Evolutionary conservation across 2,888 invertebrate genomes (phyloP).

Genomic region (Ganaspis brasiliensis): DNA sequence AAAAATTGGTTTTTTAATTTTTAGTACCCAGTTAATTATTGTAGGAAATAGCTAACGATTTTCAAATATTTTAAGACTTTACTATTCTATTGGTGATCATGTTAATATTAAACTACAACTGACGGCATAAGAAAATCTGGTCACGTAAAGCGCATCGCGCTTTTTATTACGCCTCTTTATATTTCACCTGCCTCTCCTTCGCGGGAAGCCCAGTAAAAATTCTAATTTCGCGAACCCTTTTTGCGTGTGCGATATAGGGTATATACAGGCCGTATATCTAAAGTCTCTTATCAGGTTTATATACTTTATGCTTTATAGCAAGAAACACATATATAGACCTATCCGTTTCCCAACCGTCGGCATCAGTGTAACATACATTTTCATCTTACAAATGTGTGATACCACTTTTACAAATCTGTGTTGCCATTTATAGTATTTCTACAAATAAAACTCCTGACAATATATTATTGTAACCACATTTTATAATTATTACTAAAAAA

Average conservation of each 20-base stretch:
- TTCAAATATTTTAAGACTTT: too few relatives aligned
- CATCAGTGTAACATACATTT: constrained; percentile 5
- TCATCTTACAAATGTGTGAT: neutral
- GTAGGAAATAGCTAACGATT: too few relatives aligned
- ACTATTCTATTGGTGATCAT: constrained; percentile 21
- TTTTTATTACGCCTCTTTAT: constrained; percentile 59
- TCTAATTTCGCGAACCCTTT: constrained; percentile 72
- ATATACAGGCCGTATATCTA: constrained; percentile 65
- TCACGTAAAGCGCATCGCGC: constrained; percentile 65
- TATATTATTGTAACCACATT: too few relatives aligned
- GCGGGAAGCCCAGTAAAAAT: constrained; percentile 71
- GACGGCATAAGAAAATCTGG: constrained; percentile 60
- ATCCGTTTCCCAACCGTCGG: constrained; percentile 5
- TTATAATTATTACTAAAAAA: too few relatives aligned
- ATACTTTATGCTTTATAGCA: constrained; percentile 76
- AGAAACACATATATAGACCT: constrained; percentile 36
- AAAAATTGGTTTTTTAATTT: too few relatives aligned
- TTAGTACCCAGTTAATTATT: too few relatives aligned
- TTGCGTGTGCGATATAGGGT: constrained; percentile 49
- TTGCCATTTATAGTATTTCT: neutral
- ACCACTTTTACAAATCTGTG: neutral
- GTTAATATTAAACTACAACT: constrained; percentile 54
- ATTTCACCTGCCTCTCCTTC: constrained; percentile 53
- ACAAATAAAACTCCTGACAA: too few relatives aligned
- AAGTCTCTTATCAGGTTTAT: constrained; percentile 75